These are phyloP conservation scores for Ceyx cyanopectus DNA, from an alignment of 2,113 vertebrate genomes.

Conservation along the genomic window DNA sequence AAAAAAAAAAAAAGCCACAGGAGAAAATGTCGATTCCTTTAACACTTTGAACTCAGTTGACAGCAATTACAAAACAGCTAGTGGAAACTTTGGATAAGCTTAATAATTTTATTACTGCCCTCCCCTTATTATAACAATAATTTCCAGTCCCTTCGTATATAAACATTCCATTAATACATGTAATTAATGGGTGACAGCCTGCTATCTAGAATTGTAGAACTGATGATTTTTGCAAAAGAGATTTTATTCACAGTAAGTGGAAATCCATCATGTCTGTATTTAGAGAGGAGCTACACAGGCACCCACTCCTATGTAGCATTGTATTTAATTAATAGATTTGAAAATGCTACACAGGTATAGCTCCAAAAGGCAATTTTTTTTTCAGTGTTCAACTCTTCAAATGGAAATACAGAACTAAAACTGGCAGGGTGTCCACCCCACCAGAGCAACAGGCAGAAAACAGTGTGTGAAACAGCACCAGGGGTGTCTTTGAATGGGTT, in stretches of 20 bases:
- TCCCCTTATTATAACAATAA: neutral
- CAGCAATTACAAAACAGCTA: conserved; percentile 1
- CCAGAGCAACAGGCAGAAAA: neutral
- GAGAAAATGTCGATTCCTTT: conserved; percentile 24
- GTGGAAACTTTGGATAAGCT: conserved; percentile 16
- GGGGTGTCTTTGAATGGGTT: neutral
- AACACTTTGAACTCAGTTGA: conserved; percentile 42
- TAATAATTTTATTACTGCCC: conserved; percentile 7
- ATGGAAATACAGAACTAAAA: neutral
- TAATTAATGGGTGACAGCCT: neutral
- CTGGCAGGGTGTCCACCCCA: neutral
- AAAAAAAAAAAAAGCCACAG: neutral
- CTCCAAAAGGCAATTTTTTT: neutral
- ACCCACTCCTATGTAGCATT: neutral
- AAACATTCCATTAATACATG: neutral
- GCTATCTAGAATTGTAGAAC: neutral
- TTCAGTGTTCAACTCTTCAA: neutral
- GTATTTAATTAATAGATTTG: neutral
- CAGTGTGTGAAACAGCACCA: neutral
- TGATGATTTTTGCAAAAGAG: neutral
- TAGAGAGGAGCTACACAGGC: neutral
- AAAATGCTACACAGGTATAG: neutral
- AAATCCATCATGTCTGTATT: neutral
- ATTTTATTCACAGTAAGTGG: neutral
- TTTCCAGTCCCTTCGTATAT: neutral